Evolutionary conservation across 2,113 vertebrate genomes (phyloP), one percentile per base, ranked within the genome.

Genomic region (Phrynosoma platyrhinos): DNA sequence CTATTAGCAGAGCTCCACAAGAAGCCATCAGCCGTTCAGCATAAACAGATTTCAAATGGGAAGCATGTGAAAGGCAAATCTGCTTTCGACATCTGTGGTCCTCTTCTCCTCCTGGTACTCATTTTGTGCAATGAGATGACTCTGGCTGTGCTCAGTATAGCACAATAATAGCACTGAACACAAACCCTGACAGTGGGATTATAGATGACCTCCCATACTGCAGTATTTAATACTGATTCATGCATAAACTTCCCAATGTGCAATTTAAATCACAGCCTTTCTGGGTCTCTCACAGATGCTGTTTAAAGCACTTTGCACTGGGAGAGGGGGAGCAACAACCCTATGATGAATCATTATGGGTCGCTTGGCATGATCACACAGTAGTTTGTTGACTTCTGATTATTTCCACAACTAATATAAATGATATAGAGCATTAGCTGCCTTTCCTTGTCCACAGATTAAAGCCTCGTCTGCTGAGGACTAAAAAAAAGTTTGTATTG

Each of bases 31-130:
- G 91, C 95, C 93, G 90, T 78, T 83, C 81, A 20, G 1, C 42
- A 62, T 40, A 95, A 95, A 94, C 95, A 93, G 92, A 92, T 94
- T 95, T 89, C 92, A 93, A 95, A 96, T 81, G 92, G 93, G 91
- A 94, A 76, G 62, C 90, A 76, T 47, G 75, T 20, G 69, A 92
- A 89, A 95, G 94, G 95, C 90, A 95, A 95, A 96, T 94, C 92
- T 94, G 84, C 79, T 92, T 91, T n/a, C 92, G 94, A 91, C 90
- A 94, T 94, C 85, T 94, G 88, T 82, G 92, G 82, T 77, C 71
- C 76, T 91, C 62, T 81, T 84, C 90, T 91, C 58, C 84, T 91
- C 58, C 30, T 74, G 90, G 85, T 27, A 83, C 58, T 94, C 58
- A 16, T 91, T 92, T 92, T 89, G 82, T 91, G 78, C 62, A 90